Conservation (phyloP, 2,797 vertebrate genomes). For the Aulostomus chinensis region DNA sequence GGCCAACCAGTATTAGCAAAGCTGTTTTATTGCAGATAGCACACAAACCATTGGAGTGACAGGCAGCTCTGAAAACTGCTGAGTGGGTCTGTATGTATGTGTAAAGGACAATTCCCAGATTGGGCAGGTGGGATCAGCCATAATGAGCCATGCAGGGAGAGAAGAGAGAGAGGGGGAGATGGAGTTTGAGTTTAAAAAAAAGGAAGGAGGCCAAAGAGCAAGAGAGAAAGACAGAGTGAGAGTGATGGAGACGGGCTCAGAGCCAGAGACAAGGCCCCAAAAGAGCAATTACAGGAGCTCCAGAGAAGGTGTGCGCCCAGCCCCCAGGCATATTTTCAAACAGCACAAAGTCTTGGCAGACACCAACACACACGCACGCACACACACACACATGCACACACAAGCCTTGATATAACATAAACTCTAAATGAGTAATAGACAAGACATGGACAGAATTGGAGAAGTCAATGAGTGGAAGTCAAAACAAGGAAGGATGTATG, state of each 20-base stretch:
- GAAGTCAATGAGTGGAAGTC: slow-evolving; percentile 25
- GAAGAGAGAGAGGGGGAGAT: slow-evolving; percentile 22
- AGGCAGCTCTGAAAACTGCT: slow-evolving; percentile 68
- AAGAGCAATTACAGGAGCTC: slow-evolving; percentile 77
- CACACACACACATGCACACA: slow-evolving; percentile 9
- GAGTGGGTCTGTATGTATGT: slow-evolving; percentile 39
- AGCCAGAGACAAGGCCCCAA: slow-evolving; percentile 69
- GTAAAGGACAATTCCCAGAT: slow-evolving; percentile 51
- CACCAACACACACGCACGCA: slow-evolving; percentile 17
- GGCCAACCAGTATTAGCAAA: slow-evolving; percentile 69
- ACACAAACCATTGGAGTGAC: slow-evolving; percentile 60
- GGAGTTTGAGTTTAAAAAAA: slow-evolving; percentile 19
- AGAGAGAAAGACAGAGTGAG: slow-evolving; percentile 43
- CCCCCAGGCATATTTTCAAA: slow-evolving; percentile 65
- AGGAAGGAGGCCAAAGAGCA: slow-evolving; percentile 46
- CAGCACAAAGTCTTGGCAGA: slow-evolving; percentile 53
- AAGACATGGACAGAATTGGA: slow-evolving; percentile 10
- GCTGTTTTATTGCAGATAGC: slow-evolving; percentile 76
- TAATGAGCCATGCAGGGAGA: slow-evolving; percentile 71
- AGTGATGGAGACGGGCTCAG: slow-evolving; percentile 60
- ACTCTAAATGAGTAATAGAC: slow-evolving; percentile 10
- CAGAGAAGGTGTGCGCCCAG: slow-evolving; percentile 65
- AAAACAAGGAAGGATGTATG: slow-evolving; percentile 24
- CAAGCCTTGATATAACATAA: slow-evolving; percentile 8
- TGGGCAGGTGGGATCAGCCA: slow-evolving; percentile 71